phyloP scores from a whole-genome alignment of 2,797 vertebrate species.

The Iguana delicatissima region DNA sequence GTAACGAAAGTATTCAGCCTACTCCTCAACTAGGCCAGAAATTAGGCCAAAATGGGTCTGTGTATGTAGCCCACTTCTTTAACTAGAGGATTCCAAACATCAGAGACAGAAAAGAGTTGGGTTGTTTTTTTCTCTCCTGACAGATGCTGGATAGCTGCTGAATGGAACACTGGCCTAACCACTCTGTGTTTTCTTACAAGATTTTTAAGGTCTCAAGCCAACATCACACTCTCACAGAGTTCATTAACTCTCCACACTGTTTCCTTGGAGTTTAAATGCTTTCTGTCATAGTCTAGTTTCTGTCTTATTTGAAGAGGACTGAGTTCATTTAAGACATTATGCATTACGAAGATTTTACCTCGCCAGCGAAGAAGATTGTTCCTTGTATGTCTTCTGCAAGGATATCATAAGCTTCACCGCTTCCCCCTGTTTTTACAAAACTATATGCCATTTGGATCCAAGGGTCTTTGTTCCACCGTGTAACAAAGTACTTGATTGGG shows the following conservation, averaged over 20 bases:
- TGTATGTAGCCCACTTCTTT: not conserved
- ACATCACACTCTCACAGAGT: not conserved
- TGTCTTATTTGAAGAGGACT: not conserved
- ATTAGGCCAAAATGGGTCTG: not conserved
- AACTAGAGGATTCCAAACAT: not conserved
- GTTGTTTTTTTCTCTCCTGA: not conserved
- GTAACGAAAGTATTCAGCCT: not conserved
- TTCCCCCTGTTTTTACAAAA: conserved; percentile 95
- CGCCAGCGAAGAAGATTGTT: conserved; percentile 95
- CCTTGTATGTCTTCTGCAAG: conserved; percentile 96
- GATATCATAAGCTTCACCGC: conserved; percentile 95
- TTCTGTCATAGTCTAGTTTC: not conserved
- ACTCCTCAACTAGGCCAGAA: not conserved
- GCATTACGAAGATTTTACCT: conserved; percentile 81
- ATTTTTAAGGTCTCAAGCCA: not conserved
- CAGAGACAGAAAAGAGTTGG: not conserved
- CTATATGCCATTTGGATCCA: conserved; percentile 99
- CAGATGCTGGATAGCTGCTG: not conserved
- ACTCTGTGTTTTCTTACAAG: not conserved
- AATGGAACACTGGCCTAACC: not conserved
- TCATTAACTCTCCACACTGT: not conserved
- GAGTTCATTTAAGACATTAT: not conserved
- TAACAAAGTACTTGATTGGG: conserved; percentile 90
- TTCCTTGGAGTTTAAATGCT: not conserved
- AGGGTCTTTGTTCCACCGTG: conserved; percentile 91